Percentiles rank a stretch among this genome's conserved stretches.
These are phyloP conservation scores for Acholoe squamosa DNA, from an alignment of 2,888 invertebrate genomes.

Conservation along the genomic window DNA sequence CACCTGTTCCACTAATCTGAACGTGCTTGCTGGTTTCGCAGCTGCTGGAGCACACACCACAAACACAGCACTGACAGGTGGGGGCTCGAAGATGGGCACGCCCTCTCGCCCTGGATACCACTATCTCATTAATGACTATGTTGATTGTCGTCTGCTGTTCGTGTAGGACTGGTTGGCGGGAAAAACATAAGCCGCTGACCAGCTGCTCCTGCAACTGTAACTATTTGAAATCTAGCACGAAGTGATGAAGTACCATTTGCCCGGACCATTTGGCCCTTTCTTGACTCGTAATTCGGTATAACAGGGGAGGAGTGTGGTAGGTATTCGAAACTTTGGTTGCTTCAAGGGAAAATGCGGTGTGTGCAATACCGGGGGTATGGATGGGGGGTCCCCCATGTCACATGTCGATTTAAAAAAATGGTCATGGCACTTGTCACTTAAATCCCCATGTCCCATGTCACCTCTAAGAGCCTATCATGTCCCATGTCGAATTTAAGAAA, in stretches of 20 bases:
- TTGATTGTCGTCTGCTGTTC: conserved; percentile 28
- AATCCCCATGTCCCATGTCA: no score
- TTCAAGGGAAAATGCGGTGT: no score
- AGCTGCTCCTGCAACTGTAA: conserved; percentile 16
- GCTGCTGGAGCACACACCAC: conserved; percentile 23
- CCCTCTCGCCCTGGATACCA: not conserved
- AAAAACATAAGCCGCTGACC: not conserved
- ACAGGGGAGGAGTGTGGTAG: no score
- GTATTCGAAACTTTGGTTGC: no score
- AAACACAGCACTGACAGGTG: conserved; percentile 31
- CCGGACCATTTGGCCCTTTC: no score
- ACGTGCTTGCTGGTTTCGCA: not conserved
- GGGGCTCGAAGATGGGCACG: conserved; percentile 14
- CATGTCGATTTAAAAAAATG: no score
- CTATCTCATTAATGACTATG: conserved; percentile 31
- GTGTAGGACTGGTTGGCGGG: not conserved
- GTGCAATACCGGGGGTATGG: no score
- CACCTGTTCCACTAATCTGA: conserved; percentile 25
- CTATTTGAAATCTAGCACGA: not conserved
- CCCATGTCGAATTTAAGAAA: no score
- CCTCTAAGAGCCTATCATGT: no score
- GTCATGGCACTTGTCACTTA: no score
- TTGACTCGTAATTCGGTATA: no score
- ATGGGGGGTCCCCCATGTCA: no score
- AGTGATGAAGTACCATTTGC: not conserved